These are phyloP conservation scores for Oncorhynchus tshawytscha DNA, from an alignment of 2,113 vertebrate species.

Conservation along the genomic window DNA sequence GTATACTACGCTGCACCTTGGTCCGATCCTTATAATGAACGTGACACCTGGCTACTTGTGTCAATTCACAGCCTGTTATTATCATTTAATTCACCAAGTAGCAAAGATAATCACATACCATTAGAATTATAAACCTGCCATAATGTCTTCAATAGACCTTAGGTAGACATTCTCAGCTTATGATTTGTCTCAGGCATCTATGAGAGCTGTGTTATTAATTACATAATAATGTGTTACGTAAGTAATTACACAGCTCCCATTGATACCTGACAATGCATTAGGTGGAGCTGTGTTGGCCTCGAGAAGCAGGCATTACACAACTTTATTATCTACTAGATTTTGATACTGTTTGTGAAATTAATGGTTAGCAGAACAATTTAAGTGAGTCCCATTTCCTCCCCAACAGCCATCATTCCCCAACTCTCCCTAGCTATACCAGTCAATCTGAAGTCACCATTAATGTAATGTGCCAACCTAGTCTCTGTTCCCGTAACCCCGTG, in stretches of 20 bases:
- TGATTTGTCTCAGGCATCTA: slow-evolving; percentile 10
- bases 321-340: background rate
- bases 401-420: background rate
- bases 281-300: slow-evolving; percentile 1
- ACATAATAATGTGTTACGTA: slow-evolving; percentile 14
- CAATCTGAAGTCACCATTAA: slow-evolving; percentile 3
- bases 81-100: slow-evolving; percentile 41
- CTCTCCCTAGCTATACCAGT: background rate
- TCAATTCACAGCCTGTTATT: slow-evolving; percentile 43
- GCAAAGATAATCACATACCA: slow-evolving; percentile 43
- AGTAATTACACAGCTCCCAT: slow-evolving; percentile 18
- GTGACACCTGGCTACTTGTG: slow-evolving; percentile 20
- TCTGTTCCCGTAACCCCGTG: slow-evolving; percentile 2
- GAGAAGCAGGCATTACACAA: background rate
- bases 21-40: no score
- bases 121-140: slow-evolving; percentile 39
- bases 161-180: slow-evolving; percentile 25
- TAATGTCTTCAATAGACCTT: slow-evolving; percentile 3
- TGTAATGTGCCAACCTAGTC: background rate
- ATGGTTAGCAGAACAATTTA: background rate
- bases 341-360: background rate
- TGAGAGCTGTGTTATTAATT: slow-evolving; percentile 33
- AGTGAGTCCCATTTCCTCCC: background rate
- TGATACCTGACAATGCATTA: slow-evolving; percentile 22
- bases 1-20: no score